These are phyloP conservation scores for Penaeus japonicus DNA, from an alignment of 1,140 invertebrate genomes.

Conservation along the genomic window DNA sequence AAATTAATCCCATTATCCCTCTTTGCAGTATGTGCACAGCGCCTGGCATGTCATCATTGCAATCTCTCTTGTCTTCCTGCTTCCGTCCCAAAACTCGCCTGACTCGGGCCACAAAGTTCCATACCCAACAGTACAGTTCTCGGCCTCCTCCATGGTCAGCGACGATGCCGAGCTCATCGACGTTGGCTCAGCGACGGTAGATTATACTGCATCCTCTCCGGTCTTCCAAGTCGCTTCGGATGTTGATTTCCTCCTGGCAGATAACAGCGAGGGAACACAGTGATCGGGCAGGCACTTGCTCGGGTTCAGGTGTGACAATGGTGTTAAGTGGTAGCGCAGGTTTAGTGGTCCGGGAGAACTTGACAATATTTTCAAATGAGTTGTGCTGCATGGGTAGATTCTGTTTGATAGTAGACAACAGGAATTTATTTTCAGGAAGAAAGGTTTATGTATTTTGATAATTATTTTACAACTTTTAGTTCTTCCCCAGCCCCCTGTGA, in stretches of 20 bases:
- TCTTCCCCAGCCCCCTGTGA: too few species aligned
- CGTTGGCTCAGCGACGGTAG: conserved; percentile 31
- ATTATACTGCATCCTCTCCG: conserved; percentile 43
- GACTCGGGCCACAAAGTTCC: background rate
- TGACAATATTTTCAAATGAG: too few species aligned
- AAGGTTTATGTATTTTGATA: too few species aligned
- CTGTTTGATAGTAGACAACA: too few species aligned
- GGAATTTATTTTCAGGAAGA: too few species aligned
- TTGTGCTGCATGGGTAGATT: too few species aligned
- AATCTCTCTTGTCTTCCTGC: conserved; percentile 78
- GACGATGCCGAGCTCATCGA: conserved; percentile 50
- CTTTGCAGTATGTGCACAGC: conserved; percentile 79
- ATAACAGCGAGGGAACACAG: conserved; percentile 18
- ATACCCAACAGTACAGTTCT: background rate
- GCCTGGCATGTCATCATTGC: conserved; percentile 88
- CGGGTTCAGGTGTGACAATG: too few species aligned
- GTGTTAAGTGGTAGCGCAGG: too few species aligned
- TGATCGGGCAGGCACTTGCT: too few species aligned
- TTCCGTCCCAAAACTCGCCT: conserved; percentile 68
- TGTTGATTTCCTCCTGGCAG: conserved; percentile 49
- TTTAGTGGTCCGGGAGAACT: too few species aligned
- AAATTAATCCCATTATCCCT: background rate
- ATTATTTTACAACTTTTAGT: too few species aligned
- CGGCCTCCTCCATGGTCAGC: background rate
- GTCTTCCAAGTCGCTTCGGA: conserved; percentile 52